phyloP scores from a whole-genome alignment of 1,140 invertebrate genomes.

The Eriocheir sinensis region DNA sequence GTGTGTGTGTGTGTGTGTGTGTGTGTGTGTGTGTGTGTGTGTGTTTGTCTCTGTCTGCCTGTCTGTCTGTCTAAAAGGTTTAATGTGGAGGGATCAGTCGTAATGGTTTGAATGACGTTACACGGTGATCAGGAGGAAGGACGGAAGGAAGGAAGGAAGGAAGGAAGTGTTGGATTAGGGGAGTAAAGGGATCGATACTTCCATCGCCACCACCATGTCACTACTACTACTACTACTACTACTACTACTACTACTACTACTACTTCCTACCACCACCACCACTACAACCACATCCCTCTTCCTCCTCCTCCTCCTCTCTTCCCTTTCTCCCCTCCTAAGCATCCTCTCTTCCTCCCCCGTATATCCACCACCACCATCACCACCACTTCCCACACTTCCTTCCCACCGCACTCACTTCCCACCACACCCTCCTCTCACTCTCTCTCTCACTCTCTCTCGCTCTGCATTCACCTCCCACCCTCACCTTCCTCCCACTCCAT shows the following conservation, averaged over 20 bases:
- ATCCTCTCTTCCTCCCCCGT: no score
- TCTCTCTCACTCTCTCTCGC: not conserved
- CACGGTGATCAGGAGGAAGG: not conserved
- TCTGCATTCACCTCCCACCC: not conserved
- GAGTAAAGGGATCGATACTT: not conserved
- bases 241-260: no score
- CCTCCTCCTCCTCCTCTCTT: not conserved
- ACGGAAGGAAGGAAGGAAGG: not conserved
- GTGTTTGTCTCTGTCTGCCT: no score
- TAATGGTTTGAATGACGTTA: constrained; percentile 13
- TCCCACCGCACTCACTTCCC: not conserved
- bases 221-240: not conserved
- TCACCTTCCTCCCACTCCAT: constrained; percentile 12
- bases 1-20: no score
- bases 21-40: not conserved
- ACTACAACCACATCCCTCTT: no score
- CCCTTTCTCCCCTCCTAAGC: not conserved
- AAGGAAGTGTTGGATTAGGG: no score
- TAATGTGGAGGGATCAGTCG: not conserved
- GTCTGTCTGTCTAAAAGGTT: not conserved
- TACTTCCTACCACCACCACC: no score
- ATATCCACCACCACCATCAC: no score
- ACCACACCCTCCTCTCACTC: constrained; percentile 6
- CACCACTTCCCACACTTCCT: no score
- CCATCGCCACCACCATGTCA: not conserved